phyloP scores from a whole-genome alignment of 2,797 vertebrate genomes.

The Dryobates pubescens region DNA sequence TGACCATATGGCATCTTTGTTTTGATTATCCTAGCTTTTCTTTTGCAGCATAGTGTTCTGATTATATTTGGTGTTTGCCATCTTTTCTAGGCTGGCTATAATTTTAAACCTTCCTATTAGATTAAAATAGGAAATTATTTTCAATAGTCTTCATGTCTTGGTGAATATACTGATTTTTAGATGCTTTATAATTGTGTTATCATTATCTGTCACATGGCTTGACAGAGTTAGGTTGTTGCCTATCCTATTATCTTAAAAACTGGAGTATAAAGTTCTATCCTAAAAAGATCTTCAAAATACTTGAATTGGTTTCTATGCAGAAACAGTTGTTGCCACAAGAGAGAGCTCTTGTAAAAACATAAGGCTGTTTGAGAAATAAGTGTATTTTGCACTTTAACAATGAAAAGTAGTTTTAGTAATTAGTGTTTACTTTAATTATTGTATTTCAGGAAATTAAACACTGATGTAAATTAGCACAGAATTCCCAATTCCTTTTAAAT shows the following conservation, averaged over 20 bases:
- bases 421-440: constrained; percentile 47
- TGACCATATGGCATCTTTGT: constrained; percentile 33
- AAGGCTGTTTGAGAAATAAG: background rate
- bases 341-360: constrained; percentile 78
- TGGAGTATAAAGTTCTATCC: background rate
- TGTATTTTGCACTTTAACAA: constrained; percentile 2
- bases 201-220: background rate
- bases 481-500: constrained; percentile 20
- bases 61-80: background rate
- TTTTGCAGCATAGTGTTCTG: constrained; percentile 51
- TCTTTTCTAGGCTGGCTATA: background rate
- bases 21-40: constrained; percentile 3
- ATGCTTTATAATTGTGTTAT: constrained; percentile 12
- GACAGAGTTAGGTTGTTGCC: background rate
- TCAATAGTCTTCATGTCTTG: background rate
- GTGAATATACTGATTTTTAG: constrained; percentile 44
- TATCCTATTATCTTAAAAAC: background rate
- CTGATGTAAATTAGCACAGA: background rate
- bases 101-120: background rate
- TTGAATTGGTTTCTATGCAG: background rate
- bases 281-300: background rate
- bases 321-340: constrained; percentile 71
- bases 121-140: constrained; percentile 26
- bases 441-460: constrained; percentile 48
- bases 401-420: constrained; percentile 24